phyloP scores from a whole-genome alignment of 2,797 vertebrate species.

The Pangasius mekongensis region DNA sequence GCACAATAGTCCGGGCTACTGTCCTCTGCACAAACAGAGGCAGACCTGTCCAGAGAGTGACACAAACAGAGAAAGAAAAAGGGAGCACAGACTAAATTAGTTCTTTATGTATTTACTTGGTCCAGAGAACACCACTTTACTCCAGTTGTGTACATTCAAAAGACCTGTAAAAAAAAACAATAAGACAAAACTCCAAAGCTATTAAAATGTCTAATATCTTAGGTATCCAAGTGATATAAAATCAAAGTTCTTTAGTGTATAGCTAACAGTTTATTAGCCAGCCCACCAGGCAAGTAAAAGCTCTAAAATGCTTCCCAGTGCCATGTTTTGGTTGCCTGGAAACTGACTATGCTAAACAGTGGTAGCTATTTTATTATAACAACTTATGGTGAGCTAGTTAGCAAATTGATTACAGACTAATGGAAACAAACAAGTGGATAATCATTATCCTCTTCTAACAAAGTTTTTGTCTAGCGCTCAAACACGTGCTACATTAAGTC shows the following conservation, averaged over 20 bases:
- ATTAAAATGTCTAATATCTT: background rate
- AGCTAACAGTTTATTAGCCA: background rate
- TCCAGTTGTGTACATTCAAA: background rate
- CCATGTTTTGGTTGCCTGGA: background rate
- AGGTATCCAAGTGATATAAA: background rate
- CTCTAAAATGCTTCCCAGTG: background rate
- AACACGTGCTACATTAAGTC: background rate
- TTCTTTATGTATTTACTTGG: background rate
- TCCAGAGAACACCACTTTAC: constrained; percentile 4
- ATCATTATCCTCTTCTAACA: background rate
- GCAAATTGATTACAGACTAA: background rate
- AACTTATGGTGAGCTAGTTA: background rate
- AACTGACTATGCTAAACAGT: background rate
- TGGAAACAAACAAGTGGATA: background rate
- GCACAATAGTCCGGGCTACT: constrained; percentile 91
- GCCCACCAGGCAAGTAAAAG: background rate
- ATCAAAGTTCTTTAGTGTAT: constrained; percentile 9
- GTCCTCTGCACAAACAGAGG: constrained; percentile 94
- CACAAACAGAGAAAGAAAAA: background rate
- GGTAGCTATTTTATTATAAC: background rate
- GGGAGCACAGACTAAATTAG: background rate
- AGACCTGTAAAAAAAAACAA: background rate
- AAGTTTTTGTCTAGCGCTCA: background rate
- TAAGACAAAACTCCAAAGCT: background rate
- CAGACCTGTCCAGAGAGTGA: constrained; percentile 72